Evolutionary conservation across 2,797 vertebrate genomes (phyloP), one percentile per base, ranked within the genome.

Genomic region (Acanthornis magna): DNA sequence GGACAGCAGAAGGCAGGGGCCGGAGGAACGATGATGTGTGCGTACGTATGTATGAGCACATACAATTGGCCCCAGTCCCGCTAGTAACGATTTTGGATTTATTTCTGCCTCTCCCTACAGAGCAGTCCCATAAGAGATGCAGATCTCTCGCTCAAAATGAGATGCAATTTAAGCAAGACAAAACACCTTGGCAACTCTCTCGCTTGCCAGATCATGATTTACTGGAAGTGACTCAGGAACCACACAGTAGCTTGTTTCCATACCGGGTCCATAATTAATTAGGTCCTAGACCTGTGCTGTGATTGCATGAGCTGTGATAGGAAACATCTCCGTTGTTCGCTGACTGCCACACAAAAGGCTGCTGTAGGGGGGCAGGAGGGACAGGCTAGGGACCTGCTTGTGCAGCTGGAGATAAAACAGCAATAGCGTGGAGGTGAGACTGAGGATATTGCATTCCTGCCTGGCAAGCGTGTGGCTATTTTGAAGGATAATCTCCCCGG

Each of bases 131-230:
- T 54, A 91, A 90, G 83, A 96, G 88, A 96, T 89, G 83, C 93
- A 89, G 71, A 95, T 96, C 83, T 94, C 89, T 93, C 2, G 5
- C 65, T 93, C 80, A 91, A 94, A 97, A 96, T 84, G 91, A 94
- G 96, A 95, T 94, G 88, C 89, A 93, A 91, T 95, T 96, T 90
- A 82, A 95, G 79, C 65, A 93, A 90, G 82, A 96, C 82, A 96
- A 95, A 97, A 93, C 88, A 91, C 88, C 86, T 88, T 85, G 93
- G 95, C 95, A 96, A 95, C 93, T 75, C 90, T 70, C 78, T 88
- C 0, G 1, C 55, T 82, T 91, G 85, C 89, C 87, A 84, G 65
- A 93, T 93, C 89, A 95, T 91, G 94, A 93, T 96, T 96, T 96
- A 96, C 91, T 87, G 92, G 86, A 91, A 95, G 88, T 91, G 92